These are phyloP conservation scores for Cephus cinctus DNA, from an alignment of 1,140 invertebrate species.

Conservation along the genomic window DNA sequence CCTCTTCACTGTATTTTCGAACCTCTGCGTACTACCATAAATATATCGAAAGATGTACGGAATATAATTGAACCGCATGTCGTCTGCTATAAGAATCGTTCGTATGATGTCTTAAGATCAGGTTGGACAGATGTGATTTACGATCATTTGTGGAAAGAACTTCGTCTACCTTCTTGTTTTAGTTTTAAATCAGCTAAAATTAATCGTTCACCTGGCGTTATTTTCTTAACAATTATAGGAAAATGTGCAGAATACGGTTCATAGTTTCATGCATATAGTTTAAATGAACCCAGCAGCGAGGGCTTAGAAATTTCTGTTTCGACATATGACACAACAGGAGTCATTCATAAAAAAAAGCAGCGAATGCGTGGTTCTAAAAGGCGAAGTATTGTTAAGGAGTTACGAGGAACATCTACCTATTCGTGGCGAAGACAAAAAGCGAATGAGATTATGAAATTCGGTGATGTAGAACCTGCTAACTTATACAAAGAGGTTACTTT, in stretches of 20 bases:
- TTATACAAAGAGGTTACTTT: neutral
- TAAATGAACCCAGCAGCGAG: neutral
- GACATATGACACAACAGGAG: neutral
- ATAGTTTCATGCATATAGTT: neutral
- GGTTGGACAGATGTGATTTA: neutral
- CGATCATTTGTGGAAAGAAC: neutral
- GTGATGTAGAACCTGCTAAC: neutral
- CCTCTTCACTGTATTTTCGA: too few relatives aligned
- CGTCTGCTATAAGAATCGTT: conserved; percentile 22
- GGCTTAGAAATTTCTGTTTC: neutral
- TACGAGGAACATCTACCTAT: neutral
- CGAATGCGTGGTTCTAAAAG: neutral
- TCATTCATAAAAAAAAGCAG: neutral
- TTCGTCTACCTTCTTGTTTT: neutral
- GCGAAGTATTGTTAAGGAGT: neutral
- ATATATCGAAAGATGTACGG: too few relatives aligned
- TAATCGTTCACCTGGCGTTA: neutral
- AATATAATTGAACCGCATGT: too few relatives aligned
- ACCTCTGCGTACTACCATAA: too few relatives aligned
- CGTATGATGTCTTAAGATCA: conserved; percentile 49
- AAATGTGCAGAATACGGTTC: neutral
- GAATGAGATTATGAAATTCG: neutral
- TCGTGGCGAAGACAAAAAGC: neutral
- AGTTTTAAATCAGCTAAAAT: neutral
- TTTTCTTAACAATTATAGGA: neutral